phyloP scores from a whole-genome alignment of 2,888 invertebrate genomes.

The Vesta saturnalis region DNA sequence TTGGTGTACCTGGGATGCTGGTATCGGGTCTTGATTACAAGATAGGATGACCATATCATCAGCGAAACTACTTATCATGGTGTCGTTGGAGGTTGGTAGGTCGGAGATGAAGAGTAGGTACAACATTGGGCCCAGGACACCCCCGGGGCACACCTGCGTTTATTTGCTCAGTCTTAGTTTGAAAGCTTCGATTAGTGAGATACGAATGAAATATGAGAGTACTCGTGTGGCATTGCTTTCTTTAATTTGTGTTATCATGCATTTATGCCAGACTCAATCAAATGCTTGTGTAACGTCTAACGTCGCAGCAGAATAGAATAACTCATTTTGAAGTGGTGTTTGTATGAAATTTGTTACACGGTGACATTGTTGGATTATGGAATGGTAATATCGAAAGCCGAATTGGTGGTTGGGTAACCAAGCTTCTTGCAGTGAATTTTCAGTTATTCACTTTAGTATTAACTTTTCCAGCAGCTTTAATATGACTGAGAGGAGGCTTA shows the following conservation, averaged over 20 bases:
- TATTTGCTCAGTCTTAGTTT: not conserved
- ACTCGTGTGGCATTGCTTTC: too few relatives aligned
- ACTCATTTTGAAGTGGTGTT: not conserved
- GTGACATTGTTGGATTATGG: slow-evolving; percentile 10
- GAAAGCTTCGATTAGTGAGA: too few relatives aligned
- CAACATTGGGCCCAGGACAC: too few relatives aligned
- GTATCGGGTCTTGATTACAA: slow-evolving; percentile 16
- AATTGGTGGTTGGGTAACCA: slow-evolving; percentile 5
- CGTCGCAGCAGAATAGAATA: not conserved
- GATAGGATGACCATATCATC: slow-evolving; percentile 10
- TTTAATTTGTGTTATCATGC: too few relatives aligned
- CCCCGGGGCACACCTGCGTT: slow-evolving; percentile 7
- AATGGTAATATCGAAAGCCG: slow-evolving; percentile 1
- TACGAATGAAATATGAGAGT: too few relatives aligned
- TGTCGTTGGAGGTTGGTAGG: too few relatives aligned
- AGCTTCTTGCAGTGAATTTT: not conserved
- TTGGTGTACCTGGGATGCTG: slow-evolving; percentile 15
- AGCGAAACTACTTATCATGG: too few relatives aligned
- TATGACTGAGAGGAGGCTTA: too few relatives aligned
- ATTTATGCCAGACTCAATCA: too few relatives aligned
- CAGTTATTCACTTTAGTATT: too few relatives aligned
- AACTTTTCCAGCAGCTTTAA: not conserved
- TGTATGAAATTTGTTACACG: not conserved
- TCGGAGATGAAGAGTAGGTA: too few relatives aligned
- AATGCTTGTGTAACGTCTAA: not conserved